phyloP scores from a whole-genome alignment of 2,113 vertebrate species.

The Bagarius yarrelli region DNA sequence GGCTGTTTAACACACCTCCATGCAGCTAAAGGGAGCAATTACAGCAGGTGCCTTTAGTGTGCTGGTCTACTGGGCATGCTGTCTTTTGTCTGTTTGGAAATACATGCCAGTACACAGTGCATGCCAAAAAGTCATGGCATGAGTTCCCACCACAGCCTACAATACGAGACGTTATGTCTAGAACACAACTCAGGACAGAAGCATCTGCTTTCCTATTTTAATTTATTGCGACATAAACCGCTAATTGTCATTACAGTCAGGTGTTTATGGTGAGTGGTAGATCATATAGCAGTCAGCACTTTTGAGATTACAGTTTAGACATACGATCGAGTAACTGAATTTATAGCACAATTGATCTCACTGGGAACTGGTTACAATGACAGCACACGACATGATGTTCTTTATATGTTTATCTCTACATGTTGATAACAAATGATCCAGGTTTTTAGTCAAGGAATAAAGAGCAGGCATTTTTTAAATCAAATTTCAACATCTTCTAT shows the following conservation, averaged over 20 bases:
- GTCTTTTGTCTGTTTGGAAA: constrained; percentile 12
- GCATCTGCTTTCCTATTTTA: constrained; percentile 46
- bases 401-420: background rate
- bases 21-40: constrained; percentile 31
- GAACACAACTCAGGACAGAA: background rate
- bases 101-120: background rate
- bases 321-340: constrained; percentile 33
- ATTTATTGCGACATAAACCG: constrained; percentile 29
- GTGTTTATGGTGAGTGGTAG: constrained; percentile 40
- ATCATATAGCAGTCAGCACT: constrained; percentile 35
- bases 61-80: background rate
- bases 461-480: background rate
- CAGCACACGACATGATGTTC: background rate
- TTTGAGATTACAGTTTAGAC: constrained; percentile 41
- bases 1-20: constrained; percentile 25
- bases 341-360: constrained; percentile 49
- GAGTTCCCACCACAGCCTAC: constrained; percentile 20
- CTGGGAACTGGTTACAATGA: constrained; percentile 9
- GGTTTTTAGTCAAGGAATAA: background rate
- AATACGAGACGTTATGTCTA: constrained; percentile 10
- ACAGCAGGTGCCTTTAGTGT: constrained; percentile 12
- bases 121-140: constrained; percentile 14
- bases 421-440: background rate
- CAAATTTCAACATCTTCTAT: no score
- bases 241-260: constrained; percentile 41